Evolutionary conservation across 2,113 vertebrate species (phyloP).

Genomic region (Ptilonorhynchus violaceus): DNA sequence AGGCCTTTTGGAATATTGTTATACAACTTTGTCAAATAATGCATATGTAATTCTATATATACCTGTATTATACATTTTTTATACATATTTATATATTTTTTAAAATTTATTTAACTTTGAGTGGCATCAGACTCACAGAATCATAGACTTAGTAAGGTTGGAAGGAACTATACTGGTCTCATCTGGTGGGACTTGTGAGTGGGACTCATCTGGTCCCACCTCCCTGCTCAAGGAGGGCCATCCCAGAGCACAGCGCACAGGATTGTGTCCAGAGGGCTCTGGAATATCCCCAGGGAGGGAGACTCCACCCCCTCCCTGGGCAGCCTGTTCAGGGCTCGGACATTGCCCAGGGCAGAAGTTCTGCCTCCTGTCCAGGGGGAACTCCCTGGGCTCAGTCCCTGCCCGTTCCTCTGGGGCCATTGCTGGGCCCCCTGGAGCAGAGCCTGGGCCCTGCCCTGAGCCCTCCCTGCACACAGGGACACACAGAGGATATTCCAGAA

Average conservation of each 20-base stretch:
- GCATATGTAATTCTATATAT: background rate
- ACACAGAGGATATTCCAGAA: background rate
- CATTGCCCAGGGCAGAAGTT: background rate
- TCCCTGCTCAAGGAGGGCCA: background rate
- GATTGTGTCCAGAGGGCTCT: background rate
- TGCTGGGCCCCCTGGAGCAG: background rate
- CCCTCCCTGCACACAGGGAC: background rate
- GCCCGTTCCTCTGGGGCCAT: background rate
- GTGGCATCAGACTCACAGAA: background rate
- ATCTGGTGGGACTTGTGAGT: background rate
- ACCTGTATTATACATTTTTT: background rate
- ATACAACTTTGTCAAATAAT: background rate
- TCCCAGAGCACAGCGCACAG: background rate
- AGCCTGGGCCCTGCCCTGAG: background rate
- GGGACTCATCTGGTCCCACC: background rate
- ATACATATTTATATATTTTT: background rate
- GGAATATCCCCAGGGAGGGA: background rate
- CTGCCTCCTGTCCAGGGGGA: background rate
- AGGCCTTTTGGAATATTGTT: background rate
- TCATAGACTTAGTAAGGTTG: background rate
- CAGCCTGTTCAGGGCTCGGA: background rate
- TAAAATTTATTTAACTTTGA: background rate
- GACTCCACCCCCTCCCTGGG: background rate
- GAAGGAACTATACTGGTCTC: background rate
- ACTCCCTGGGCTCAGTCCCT: background rate